These are phyloP conservation scores for Stomorhina lunata DNA, from an alignment of 2,888 invertebrate genomes.

Conservation along the genomic window DNA sequence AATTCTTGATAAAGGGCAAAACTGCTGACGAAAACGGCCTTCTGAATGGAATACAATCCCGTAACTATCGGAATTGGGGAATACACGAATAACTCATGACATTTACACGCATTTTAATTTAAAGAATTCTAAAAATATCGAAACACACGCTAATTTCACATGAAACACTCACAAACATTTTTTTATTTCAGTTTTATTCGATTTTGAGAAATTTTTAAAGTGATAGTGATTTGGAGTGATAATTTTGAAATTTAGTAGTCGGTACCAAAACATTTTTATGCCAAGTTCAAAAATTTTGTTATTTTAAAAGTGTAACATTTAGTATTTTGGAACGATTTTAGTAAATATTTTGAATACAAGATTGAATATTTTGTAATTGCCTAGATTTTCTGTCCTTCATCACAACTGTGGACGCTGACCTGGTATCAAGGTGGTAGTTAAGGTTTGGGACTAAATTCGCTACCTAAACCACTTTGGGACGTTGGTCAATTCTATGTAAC, in stretches of 20 bases:
- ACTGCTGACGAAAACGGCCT: constrained; percentile 6
- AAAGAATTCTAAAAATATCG: constrained; percentile 58
- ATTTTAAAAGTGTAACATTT: too few relatives aligned
- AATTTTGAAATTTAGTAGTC: not conserved
- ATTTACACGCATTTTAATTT: constrained; percentile 50
- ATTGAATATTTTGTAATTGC: too few relatives aligned
- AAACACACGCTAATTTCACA: constrained; percentile 2
- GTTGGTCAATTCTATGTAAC: too few relatives aligned
- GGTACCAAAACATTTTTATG: not conserved
- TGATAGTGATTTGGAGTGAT: not conserved
- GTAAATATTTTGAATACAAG: too few relatives aligned
- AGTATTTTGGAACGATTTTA: not conserved
- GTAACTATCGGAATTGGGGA: constrained; percentile 7
- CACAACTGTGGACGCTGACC: too few relatives aligned
- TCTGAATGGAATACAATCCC: constrained; percentile 27
- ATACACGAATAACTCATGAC: constrained; percentile 42
- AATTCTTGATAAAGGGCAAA: constrained; percentile 9
- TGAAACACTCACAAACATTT: not conserved
- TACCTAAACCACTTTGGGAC: too few relatives aligned
- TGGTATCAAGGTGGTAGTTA: too few relatives aligned
- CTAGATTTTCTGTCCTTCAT: too few relatives aligned
- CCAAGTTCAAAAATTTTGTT: not conserved
- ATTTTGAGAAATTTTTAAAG: not conserved
- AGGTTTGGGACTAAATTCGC: too few relatives aligned
- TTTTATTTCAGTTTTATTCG: not conserved